Conservation (phyloP, 2,113 vertebrate species). For the Lanius collurio region DNA sequence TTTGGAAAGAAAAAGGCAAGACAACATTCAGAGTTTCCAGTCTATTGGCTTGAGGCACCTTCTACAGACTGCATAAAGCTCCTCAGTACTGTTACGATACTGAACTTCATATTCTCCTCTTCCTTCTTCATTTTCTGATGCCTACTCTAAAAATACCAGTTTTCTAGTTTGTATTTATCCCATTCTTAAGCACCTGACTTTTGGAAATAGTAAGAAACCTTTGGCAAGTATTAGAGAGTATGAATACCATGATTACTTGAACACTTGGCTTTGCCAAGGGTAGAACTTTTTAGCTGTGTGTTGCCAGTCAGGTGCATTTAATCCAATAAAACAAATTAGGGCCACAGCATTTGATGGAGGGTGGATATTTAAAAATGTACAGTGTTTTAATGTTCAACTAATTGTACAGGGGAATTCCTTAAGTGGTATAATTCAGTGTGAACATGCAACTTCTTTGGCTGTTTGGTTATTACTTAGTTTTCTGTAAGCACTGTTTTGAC, state of each 20-base stretch:
- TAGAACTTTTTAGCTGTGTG: background rate
- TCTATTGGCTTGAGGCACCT: background rate
- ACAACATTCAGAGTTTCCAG: background rate
- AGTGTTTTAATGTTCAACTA: background rate
- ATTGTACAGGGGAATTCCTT: background rate
- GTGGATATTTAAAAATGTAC: background rate
- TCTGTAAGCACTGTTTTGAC: background rate
- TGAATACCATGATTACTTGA: background rate
- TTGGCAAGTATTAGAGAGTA: background rate
- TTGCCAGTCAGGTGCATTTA: background rate
- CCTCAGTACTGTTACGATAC: background rate
- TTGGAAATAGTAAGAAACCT: background rate
- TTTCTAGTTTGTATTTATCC: background rate
- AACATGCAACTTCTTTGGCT: background rate
- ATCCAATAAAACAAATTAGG: background rate
- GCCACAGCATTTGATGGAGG: background rate
- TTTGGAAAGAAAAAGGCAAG: background rate
- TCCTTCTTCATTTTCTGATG: background rate
- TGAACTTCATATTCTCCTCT: background rate
- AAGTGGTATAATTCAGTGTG: slow-evolving; percentile 26
- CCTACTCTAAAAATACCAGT: background rate
- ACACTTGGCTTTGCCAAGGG: background rate
- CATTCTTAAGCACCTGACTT: background rate
- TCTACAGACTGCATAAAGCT: background rate
- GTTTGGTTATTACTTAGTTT: background rate